Evolutionary conservation across 2,888 invertebrate genomes (phyloP), one percentile per base, ranked within the genome.

Genomic region (Cancer borealis): DNA sequence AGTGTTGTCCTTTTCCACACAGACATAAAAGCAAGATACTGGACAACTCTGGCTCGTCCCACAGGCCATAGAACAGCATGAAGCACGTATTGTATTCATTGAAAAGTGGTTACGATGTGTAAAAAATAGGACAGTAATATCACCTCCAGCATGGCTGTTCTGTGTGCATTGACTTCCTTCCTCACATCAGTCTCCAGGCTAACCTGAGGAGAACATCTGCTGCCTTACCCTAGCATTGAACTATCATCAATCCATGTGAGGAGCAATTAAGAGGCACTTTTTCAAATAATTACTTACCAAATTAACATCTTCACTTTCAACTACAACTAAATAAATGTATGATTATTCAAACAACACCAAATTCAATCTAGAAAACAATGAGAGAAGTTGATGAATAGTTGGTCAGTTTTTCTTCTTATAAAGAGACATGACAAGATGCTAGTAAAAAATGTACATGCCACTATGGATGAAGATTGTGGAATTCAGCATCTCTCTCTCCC

Each of bases 141-240:
- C 94, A 95, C 95, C 95, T 95, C 94, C 88, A 95, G 73, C 79
- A 93, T 93, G 39, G 94, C 88, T 21, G 95, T 73, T 92, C 95
- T 95, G 93, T 94, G 89, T 54, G 93, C 89, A 93, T 94, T 94
- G 39, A 95, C 88, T 87, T 93, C 93, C 94, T 95, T 95, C 92
- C 95, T 92, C 49, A 93, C 93, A 49, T 94, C 95, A 39, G 92
- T 88, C 46, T 95, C 94, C 89, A 95, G 93, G 91, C 93, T 93
- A 87, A 95, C 95, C 95, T 95, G 95, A 94, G 88, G 91, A n/a
- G 45, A 90, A 92, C 84, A 92, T 54, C 49, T 87, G 87, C 30
- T 92, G 84, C 21, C 54, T 87, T 87, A 49, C 21, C 92, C 17
- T 30, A 30, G 47, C 92, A 54, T 6, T 21, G 30, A 2, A 8